Evolutionary conservation across 1,140 invertebrate genomes (phyloP), one percentile per base, ranked within the genome.

Genomic region (Choristoneura fumiferana): DNA sequence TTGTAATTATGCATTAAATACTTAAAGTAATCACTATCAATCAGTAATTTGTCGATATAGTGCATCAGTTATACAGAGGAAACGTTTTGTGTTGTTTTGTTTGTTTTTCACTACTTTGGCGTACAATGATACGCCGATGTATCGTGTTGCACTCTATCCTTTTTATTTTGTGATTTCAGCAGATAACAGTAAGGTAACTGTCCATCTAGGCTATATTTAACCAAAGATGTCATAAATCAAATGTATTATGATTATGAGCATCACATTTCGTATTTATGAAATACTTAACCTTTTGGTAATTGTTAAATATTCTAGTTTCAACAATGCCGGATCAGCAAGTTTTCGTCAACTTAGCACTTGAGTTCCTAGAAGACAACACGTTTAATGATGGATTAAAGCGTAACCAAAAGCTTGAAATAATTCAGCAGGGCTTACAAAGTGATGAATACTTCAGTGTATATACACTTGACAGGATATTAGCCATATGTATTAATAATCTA

Each of bases 401-500:
- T 62, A 35, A 49, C 18, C 60, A 71, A 34, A 69, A 73, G 33
- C 81, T 78, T 55, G 56, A 68, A 38, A 49, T 63, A 45, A 60
- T 86, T 39, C 64, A 63, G 55, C 71, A 67, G 54, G 67, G 68
- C 39, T 56, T 86, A 34, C 67, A 81, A 8, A 73, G 57, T 29
- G 62, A 57, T 14, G 64, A 57, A 10, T 40, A 54, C 29, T 56
- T 76, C 37, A 67, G 62, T 33, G 17, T 57, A 14, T 13, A 58
- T 6, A 56, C 69, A 10, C 36, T 77, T 15, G 54, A 78, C 35
- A 81, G 72, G 36, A 29, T 87, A 43, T 38, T 86, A 38, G 45
- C 58, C 33, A 52, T 84, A 59, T 85, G 77, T 62, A 37, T 69
- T 18, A 65, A 74, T 38, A 75, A 80, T 22, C 37, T 81, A 17